phyloP scores from a whole-genome alignment of 1,140 invertebrate genomes.

The Sitophilus oryzae region DNA sequence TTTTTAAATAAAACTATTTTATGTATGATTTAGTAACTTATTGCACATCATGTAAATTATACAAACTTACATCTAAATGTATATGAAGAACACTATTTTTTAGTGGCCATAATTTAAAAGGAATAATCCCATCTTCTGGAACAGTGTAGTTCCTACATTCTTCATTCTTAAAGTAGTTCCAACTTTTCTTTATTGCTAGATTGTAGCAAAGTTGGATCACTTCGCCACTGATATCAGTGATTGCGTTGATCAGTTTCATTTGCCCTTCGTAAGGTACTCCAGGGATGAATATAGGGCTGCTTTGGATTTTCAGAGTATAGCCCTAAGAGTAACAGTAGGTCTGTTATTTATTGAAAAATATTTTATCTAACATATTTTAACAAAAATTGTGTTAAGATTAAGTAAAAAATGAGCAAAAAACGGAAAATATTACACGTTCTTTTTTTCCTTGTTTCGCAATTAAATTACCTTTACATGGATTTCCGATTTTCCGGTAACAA shows the following conservation, averaged over 20 bases:
- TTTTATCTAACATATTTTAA: no score
- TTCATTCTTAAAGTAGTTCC: constrained; percentile 36
- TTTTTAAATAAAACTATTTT: no score
- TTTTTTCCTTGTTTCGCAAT: not conserved
- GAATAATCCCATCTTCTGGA: not conserved
- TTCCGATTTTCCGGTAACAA: constrained; percentile 44
- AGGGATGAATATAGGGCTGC: constrained; percentile 54
- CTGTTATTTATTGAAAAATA: no score
- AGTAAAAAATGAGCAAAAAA: no score
- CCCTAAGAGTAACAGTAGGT: not conserved
- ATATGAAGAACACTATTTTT: constrained; percentile 36
- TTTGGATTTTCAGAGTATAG: constrained; percentile 46
- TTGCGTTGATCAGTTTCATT: constrained; percentile 36
- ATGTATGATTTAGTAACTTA: no score
- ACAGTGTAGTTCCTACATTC: constrained; percentile 33
- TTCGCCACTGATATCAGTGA: constrained; percentile 27
- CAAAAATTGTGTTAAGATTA: no score
- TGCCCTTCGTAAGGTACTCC: constrained; percentile 56
- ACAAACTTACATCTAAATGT: constrained; percentile 31
- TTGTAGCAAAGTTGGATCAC: constrained; percentile 39
- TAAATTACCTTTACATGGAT: constrained; percentile 44
- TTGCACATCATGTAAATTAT: no score
- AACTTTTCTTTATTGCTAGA: constrained; percentile 38
- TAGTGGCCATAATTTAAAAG: constrained; percentile 28
- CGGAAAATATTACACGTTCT: no score